These are phyloP conservation scores for Alces alces DNA, from an alignment of 2,113 vertebrate genomes.

Conservation along the genomic window DNA sequence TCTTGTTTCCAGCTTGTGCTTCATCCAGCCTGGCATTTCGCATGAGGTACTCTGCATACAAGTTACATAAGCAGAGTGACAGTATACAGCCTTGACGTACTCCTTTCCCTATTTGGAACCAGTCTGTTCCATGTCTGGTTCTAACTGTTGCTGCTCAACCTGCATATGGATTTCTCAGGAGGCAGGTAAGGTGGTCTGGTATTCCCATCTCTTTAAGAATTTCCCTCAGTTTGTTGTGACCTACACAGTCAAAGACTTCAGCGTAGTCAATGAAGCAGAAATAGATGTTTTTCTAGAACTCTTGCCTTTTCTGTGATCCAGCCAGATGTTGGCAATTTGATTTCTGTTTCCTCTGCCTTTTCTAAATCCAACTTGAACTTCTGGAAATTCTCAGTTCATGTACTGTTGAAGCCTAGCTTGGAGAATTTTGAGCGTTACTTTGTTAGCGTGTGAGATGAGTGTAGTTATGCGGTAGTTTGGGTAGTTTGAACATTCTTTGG, in stretches of 20 bases:
- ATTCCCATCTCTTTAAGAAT: not conserved
- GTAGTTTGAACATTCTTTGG: not conserved
- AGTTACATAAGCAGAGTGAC: not conserved
- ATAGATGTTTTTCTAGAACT: not conserved
- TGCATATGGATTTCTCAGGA: not conserved
- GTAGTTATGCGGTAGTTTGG: not conserved
- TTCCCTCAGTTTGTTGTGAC: not conserved
- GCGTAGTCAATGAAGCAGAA: not conserved
- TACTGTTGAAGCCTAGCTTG: not conserved
- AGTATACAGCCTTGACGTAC: not conserved
- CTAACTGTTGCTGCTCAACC: not conserved
- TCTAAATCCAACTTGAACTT: not conserved
- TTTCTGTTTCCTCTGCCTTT: not conserved
- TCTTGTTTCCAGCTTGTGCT: not conserved
- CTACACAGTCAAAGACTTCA: not conserved
- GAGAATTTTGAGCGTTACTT: not conserved
- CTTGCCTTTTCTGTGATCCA: not conserved
- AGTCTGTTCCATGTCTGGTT: not conserved
- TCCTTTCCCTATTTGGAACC: not conserved
- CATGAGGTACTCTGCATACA: not conserved
- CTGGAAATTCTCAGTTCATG: not conserved
- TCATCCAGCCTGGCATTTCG: accelerated
- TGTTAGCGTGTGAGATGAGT: not conserved
- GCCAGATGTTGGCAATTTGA: not conserved
- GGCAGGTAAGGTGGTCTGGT: not conserved